A percentile compares a stretch with the other conserved stretches of the same genome.
These are phyloP conservation scores for Xylota sylvarum DNA, from an alignment of 2,888 invertebrate species.

Conservation along the genomic window DNA sequence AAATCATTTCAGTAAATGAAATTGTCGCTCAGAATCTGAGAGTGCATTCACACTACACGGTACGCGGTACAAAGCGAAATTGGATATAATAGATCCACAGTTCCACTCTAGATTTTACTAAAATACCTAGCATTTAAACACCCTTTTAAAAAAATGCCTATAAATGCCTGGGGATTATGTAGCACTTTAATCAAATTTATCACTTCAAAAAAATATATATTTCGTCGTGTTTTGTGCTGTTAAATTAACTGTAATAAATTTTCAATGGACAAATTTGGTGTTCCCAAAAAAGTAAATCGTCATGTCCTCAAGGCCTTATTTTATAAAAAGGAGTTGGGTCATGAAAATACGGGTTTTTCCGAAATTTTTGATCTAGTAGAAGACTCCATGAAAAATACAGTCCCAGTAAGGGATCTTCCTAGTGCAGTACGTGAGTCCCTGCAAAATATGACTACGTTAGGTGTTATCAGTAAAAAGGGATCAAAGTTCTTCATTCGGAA, in stretches of 20 bases:
- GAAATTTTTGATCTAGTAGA: slow-evolving; percentile 13
- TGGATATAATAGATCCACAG: no score
- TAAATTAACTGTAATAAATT: slow-evolving; percentile 19
- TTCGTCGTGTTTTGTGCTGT: neutral
- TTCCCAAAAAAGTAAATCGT: slow-evolving; percentile 80
- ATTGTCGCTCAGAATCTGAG: no score
- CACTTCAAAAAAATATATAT: neutral
- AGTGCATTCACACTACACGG: no score
- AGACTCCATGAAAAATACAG: slow-evolving; percentile 30
- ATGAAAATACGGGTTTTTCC: neutral
- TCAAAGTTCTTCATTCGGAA: neutral
- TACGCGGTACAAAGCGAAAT: no score
- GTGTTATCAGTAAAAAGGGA: slow-evolving; percentile 1
- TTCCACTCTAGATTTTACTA: no score
- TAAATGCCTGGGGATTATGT: neutral
- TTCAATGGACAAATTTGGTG: slow-evolving; percentile 79
- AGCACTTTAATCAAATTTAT: neutral
- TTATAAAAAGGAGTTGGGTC: slow-evolving; percentile 37
- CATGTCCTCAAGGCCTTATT: slow-evolving; percentile 80
- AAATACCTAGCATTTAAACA: neutral
- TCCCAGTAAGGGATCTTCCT: slow-evolving; percentile 1
- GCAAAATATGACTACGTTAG: slow-evolving; percentile 18
- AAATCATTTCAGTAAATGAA: no score
- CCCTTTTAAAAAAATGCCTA: neutral
- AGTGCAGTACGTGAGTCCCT: slow-evolving; percentile 14